A percentile compares a stretch with the other conserved stretches of the same genome.
Evolutionary conservation across 2,888 invertebrate genomes (phyloP).

Genomic region (Polydrusus pterygomalis): DNA sequence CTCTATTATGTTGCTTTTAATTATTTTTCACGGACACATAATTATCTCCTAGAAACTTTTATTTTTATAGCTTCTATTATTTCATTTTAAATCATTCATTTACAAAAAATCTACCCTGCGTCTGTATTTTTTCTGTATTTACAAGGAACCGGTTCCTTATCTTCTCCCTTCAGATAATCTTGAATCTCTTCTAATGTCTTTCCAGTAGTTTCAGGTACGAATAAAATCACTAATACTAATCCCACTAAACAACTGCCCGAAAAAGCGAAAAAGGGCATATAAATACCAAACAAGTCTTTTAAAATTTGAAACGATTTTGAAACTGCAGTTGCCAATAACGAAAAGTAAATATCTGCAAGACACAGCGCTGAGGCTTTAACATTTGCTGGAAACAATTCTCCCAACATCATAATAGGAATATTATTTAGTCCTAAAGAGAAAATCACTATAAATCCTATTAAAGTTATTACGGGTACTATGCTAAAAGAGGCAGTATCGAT

Average conservation of each 20-base stretch:
- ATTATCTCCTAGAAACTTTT: too few species aligned
- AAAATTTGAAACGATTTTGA: constrained; percentile 73
- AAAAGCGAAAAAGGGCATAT: constrained; percentile 53
- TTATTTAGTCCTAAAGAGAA: constrained; percentile 75
- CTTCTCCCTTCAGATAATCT: constrained; percentile 55
- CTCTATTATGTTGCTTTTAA: too few species aligned
- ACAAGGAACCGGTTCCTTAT: neutral
- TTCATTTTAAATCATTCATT: neutral
- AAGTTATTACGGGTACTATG: constrained; percentile 71
- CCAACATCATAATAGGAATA: constrained; percentile 73
- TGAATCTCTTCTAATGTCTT: constrained; percentile 56
- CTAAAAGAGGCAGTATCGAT: constrained; percentile 68
- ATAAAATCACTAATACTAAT: constrained; percentile 45
- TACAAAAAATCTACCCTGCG: neutral
- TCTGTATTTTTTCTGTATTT: constrained; percentile 1
- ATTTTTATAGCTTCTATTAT: too few species aligned
- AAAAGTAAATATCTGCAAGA: constrained; percentile 74
- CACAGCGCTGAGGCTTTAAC: constrained; percentile 77
- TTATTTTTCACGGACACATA: too few species aligned
- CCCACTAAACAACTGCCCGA: constrained; percentile 46
- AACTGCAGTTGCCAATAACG: constrained; percentile 72
- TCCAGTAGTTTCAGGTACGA: constrained; percentile 57
- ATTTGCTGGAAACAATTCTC: constrained; percentile 75
- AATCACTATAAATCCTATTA: constrained; percentile 73
- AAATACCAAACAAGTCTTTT: constrained; percentile 66